A percentile compares a stretch with the other conserved stretches of the same genome.
Conservation (phyloP, 2,888 invertebrate genomes). For the Drosophila incognita region DNA sequence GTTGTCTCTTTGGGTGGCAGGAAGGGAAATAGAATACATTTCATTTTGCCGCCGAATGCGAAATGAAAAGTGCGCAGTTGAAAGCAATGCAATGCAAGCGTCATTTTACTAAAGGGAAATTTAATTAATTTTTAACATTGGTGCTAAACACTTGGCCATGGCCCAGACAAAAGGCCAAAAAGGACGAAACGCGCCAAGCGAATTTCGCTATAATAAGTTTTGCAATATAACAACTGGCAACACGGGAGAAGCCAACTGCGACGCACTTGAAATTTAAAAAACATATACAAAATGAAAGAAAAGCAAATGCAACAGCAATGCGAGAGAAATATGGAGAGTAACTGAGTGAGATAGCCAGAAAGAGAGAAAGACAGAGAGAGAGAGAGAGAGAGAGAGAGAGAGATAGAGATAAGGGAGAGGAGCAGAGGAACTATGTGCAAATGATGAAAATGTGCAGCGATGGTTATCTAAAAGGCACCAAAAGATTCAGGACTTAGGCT, state of each 20-base stretch:
- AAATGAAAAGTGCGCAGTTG: constrained; percentile 15
- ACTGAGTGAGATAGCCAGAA: neutral
- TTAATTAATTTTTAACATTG: constrained; percentile 76
- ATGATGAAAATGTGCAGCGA: constrained; percentile 57
- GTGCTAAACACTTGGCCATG: constrained; percentile 59
- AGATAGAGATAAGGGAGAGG: neutral
- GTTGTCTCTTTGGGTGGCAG: constrained; percentile 2
- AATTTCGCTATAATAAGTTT: constrained; percentile 45
- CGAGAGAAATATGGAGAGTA: neutral
- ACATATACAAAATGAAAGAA: constrained; percentile 52
- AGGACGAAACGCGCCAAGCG: constrained; percentile 4
- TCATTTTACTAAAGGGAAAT: constrained; percentile 41
- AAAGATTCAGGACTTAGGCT: constrained; percentile 29
- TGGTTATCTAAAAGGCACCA: constrained; percentile 56
- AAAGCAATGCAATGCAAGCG: constrained; percentile 36
- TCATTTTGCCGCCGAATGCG: constrained; percentile 22
- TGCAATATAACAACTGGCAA: constrained; percentile 44
- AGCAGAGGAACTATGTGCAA: constrained; percentile 43
- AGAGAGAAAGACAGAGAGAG: neutral
- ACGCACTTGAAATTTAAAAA: constrained; percentile 62
- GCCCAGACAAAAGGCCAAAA: constrained; percentile 45
- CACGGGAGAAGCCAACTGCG: constrained; percentile 44
- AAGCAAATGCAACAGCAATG: constrained; percentile 59
- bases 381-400: neutral
- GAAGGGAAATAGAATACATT: constrained; percentile 35